A percentile compares a stretch with the other conserved stretches of the same genome.
These are phyloP conservation scores for Lasioglossum calceatum DNA, from an alignment of 2,888 invertebrate genomes.

Conservation along the genomic window DNA sequence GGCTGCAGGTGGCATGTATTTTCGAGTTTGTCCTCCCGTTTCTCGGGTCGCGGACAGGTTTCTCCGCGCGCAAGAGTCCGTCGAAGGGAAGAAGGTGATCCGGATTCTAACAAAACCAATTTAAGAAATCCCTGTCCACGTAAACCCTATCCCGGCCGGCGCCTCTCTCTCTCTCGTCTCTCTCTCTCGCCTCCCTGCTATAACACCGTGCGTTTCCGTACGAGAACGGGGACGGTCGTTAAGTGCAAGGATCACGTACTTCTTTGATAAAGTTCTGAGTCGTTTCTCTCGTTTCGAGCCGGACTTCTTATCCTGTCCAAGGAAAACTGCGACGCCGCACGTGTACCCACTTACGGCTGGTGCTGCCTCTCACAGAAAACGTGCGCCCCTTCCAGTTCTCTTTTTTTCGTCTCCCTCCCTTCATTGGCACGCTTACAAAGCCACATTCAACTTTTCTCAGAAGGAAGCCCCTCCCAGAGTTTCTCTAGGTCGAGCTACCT, in stretches of 20 bases:
- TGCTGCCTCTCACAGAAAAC: constrained; percentile 22
- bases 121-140: constrained; percentile 70
- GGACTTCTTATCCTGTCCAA: constrained; percentile 64
- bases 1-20: constrained; percentile 25
- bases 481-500: constrained; percentile 19
- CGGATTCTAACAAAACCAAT: constrained; percentile 70
- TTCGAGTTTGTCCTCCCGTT: constrained; percentile 7
- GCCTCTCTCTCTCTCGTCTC: no score
- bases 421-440: constrained; percentile 61
- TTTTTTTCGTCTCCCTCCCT: constrained; percentile 4
- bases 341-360: constrained; percentile 67
- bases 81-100: constrained; percentile 46
- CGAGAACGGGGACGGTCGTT: constrained; percentile 63
- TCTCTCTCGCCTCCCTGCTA: constrained; percentile 41
- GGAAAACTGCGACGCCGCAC: constrained; percentile 64
- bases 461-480: constrained; percentile 24
- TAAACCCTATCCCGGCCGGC: constrained; percentile 56
- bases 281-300: constrained; percentile 73
- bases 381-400: constrained; percentile 19
- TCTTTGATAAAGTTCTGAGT: constrained; percentile 73
- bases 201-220: constrained; percentile 53
- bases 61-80: constrained; percentile 9
- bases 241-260: constrained; percentile 74
- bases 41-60: constrained; percentile 13
- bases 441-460: constrained; percentile 56